phyloP scores from a whole-genome alignment of 2,888 invertebrate genomes.

The Colletes collaris region DNA sequence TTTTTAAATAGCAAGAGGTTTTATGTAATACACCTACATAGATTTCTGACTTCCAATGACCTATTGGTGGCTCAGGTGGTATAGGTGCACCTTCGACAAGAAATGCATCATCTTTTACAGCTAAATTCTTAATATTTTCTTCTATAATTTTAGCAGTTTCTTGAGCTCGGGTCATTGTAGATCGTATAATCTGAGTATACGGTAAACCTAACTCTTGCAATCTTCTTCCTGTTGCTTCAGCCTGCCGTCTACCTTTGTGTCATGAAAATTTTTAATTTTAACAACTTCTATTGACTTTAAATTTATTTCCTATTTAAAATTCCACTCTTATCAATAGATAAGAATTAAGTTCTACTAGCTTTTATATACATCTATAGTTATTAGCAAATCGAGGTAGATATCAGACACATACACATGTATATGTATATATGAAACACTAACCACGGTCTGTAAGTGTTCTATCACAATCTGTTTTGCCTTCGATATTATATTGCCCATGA shows the following conservation, averaged over 20 bases:
- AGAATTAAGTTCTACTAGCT: no score
- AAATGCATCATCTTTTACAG: conserved; percentile 88
- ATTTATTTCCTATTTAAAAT: no score
- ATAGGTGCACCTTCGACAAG: conserved; percentile 97
- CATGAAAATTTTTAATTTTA: conserved; percentile 8
- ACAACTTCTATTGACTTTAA: no score
- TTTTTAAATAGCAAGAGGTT: conserved; percentile 4
- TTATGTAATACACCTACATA: conserved; percentile 85
- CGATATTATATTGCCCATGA: conserved; percentile 96
- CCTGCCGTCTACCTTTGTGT: conserved; percentile 90
- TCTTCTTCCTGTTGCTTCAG: conserved; percentile 92
- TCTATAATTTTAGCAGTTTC: conserved; percentile 95
- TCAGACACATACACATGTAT: no score
- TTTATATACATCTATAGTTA: no score
- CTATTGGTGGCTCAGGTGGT: conserved; percentile 95
- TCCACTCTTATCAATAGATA: no score
- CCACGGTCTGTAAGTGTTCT: conserved; percentile 92
- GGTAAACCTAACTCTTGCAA: conserved; percentile 90
- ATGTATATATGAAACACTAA: conserved; percentile 73
- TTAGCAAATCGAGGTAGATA: no score
- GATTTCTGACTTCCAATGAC: conserved; percentile 93
- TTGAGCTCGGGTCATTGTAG: conserved; percentile 96
- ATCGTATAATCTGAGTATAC: conserved; percentile 91
- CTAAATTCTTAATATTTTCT: conserved; percentile 86
- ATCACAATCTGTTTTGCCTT: conserved; percentile 89